Evolutionary conservation across 2,888 invertebrate genomes (phyloP).

Genomic region (Pseudococcus jackbeardsleyi): DNA sequence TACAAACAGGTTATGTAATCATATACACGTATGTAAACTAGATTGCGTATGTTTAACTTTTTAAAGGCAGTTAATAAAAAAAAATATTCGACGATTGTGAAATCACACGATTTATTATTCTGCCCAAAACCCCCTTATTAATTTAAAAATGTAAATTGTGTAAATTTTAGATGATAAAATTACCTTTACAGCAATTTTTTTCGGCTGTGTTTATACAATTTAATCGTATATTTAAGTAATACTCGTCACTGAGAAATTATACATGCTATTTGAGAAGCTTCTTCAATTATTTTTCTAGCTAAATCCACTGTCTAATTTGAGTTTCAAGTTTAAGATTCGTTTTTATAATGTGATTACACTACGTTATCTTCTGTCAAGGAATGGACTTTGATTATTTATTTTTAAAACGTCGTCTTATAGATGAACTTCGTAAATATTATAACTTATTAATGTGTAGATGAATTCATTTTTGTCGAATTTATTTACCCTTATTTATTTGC

Average conservation of each 20-base stretch:
- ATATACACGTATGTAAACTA: conserved; percentile 1
- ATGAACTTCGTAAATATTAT: conserved; percentile 19
- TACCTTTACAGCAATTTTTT: conserved; percentile 48
- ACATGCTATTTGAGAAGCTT: conserved; percentile 21
- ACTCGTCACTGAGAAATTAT: conserved; percentile 9
- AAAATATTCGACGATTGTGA: not conserved
- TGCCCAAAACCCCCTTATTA: not conserved
- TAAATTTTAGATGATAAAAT: conserved; percentile 15
- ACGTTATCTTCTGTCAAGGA: not conserved
- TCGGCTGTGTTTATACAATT: conserved; percentile 52
- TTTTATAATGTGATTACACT: conserved; percentile 44
- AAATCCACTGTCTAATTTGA: conserved; percentile 1
- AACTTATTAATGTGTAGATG: conserved; percentile 18
- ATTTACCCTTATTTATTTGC: not conserved
- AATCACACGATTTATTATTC: not conserved
- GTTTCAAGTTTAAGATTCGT: not conserved
- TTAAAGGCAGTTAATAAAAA: not conserved
- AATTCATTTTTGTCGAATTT: conserved; percentile 56
- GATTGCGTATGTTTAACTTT: not conserved
- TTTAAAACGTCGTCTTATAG: conserved; percentile 13
- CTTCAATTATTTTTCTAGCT: conserved; percentile 28
- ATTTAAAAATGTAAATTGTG: not conserved
- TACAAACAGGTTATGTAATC: conserved; percentile 5
- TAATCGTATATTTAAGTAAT: not conserved
- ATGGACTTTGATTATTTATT: conserved; percentile 2